Percentiles rank a stretch among this genome's conserved stretches.
phyloP scores from a whole-genome alignment of 2,888 invertebrate genomes.

The Baccha elongata region DNA sequence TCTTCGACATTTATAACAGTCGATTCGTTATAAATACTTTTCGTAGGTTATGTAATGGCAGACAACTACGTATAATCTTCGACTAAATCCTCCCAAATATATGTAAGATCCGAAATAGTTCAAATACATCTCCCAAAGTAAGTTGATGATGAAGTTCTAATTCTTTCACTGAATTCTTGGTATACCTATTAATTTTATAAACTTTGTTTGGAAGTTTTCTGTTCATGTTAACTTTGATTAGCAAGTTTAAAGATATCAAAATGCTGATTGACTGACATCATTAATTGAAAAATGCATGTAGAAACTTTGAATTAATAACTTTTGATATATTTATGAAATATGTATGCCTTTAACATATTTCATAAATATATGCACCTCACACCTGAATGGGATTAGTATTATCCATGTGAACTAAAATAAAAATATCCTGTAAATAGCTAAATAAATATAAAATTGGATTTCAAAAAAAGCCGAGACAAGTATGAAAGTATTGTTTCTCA shows the following conservation, averaged over 20 bases:
- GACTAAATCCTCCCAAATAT: neutral
- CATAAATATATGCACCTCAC: no score
- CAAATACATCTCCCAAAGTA: neutral
- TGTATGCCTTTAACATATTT: no score
- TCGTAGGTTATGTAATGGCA: neutral
- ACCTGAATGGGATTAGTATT: no score
- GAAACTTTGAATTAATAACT: neutral
- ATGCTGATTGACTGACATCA: neutral
- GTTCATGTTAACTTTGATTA: neutral
- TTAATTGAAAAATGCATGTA: neutral
- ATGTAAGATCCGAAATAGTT: neutral
- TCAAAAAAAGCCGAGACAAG: no score
- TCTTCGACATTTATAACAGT: no score
- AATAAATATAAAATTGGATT: no score
- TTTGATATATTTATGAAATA: no score
- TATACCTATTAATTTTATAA: conserved; percentile 2
- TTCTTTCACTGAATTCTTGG: neutral
- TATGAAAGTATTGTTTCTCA: no score
- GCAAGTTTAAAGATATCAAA: neutral
- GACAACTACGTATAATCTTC: neutral
- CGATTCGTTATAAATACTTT: no score
- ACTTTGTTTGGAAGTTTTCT: conserved; percentile 11
- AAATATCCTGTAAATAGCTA: no score
- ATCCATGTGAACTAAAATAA: no score
- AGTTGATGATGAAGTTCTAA: conserved; percentile 11